Base-by-base conservation (phyloP, 2,888 invertebrate species). In the Ceramica pisi region DNA sequence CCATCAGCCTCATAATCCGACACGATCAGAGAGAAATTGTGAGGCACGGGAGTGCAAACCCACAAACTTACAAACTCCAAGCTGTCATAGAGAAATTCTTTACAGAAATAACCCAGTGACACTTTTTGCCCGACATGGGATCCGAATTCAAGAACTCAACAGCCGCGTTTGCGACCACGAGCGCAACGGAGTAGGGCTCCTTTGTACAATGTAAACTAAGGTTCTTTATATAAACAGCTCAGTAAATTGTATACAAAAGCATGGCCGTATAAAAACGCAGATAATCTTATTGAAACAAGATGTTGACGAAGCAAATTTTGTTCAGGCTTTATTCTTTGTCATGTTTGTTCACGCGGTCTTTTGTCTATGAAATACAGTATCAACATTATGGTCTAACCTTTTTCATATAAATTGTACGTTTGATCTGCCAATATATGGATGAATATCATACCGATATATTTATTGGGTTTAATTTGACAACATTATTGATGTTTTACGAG, bases 241-340 rank as follows among this genome's bases (percentile, higher is more conserved):
- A 72, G 78, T 86, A 84, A 83, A 87, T 83, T 83, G 79, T 86
- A 67, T 76, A 86, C 81, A 85, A 84, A 84, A 85, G 79, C 78
- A 76, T 74, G 68, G 71, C 70, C 62, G 51, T 83, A 80, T 83
- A 85, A 87, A 87, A 86, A 86, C 75, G 70, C 67, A 83, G 78
- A 88, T 86, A 80, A 85, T 88, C 83, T 82, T 83, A 84, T 86
- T 85, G 86, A 83, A 81, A 85, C 78, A 82, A 84, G 80, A 83
- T 82, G 83, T 84, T 84, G 79, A 67, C 71, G 64, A 69, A 82
- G 80, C 70, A 71, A 81, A 83, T 78, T 81, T 73, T 73, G 60
- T 66, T 46, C 60, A 77, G 77, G 68, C 71, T 77, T 79, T 76
- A 81, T 57, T 84, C 77, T 68, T 67, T 78, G 64, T 70, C 14